phyloP scores from a whole-genome alignment of 2,113 vertebrate genomes.

The Sturnira hondurensis region DNA sequence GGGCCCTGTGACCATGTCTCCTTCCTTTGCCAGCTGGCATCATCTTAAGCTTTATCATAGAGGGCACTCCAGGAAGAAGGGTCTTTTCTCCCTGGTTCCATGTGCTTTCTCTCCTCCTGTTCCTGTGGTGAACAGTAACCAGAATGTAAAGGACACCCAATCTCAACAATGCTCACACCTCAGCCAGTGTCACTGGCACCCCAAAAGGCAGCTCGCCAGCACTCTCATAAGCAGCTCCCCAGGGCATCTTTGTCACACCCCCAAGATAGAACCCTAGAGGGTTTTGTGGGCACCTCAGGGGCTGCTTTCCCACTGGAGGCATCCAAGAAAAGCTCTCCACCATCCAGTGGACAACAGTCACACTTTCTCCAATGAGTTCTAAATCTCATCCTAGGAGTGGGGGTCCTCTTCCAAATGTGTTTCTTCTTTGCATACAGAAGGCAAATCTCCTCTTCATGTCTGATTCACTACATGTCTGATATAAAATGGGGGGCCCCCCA shows the following conservation, averaged over 20 bases:
- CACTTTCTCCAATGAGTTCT: background rate
- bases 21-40: background rate
- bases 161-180: background rate
- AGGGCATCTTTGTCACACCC: background rate
- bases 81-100: background rate
- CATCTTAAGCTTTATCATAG: background rate
- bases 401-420: background rate
- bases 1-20: background rate
- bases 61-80: background rate
- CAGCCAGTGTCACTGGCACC: background rate
- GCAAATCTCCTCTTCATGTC: background rate
- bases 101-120: accelerated
- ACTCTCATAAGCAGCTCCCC: background rate
- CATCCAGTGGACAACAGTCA: too few species aligned
- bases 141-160: background rate
- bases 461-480: background rate
- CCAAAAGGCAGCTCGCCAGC: too few species aligned
- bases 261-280: background rate
- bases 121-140: background rate
- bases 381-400: background rate
- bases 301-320: background rate
- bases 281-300: background rate
- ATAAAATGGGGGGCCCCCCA: background rate
- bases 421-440: background rate
- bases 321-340: background rate